A percentile compares a stretch with the other conserved stretches of the same genome.
phyloP scores from a whole-genome alignment of 2,888 invertebrate species.

The Chelonus formosanus region DNA sequence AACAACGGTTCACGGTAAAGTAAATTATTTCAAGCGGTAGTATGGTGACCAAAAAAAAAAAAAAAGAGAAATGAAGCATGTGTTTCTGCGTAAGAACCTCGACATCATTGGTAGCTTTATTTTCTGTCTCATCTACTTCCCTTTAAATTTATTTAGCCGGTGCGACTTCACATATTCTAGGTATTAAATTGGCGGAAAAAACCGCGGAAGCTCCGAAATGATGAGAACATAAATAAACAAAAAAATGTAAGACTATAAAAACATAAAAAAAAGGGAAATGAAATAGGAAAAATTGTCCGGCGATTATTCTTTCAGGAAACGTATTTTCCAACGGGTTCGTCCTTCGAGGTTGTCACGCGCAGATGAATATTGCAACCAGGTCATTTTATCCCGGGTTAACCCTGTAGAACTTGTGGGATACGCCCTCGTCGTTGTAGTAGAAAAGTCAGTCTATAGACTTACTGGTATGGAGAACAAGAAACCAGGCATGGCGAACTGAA shows the following conservation, averaged over 20 bases:
- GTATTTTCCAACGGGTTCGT: conserved; percentile 24
- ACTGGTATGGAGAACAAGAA: neutral
- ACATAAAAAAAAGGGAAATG: conserved; percentile 7
- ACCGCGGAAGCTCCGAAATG: neutral
- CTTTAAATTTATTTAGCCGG: conserved; percentile 2
- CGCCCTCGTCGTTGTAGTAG: conserved; percentile 10
- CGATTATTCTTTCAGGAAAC: conserved; percentile 37
- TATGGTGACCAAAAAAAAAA: neutral
- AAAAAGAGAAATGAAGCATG: conserved; percentile 17
- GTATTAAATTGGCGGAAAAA: conserved; percentile 14
- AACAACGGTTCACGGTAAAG: conserved; percentile 17
- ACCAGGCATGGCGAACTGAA: neutral
- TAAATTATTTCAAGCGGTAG: conserved; percentile 9
- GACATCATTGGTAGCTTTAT: neutral
- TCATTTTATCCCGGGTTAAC: conserved; percentile 31
- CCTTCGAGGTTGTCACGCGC: conserved; percentile 27
- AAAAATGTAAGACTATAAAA: neutral
- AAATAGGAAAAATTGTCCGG: conserved; percentile 5
- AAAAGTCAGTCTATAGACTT: too few relatives aligned
- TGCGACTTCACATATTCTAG: conserved; percentile 1
- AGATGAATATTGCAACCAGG: conserved; percentile 39
- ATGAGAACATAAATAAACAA: conserved; percentile 10
- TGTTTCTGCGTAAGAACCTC: conserved; percentile 14
- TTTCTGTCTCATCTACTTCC: conserved; percentile 7
- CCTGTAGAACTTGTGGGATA: conserved; percentile 16